A percentile compares a stretch with the other conserved stretches of the same genome.
Evolutionary conservation across 1,140 invertebrate species (phyloP).

Genomic region (Meloidogyne floridensis): DNA sequence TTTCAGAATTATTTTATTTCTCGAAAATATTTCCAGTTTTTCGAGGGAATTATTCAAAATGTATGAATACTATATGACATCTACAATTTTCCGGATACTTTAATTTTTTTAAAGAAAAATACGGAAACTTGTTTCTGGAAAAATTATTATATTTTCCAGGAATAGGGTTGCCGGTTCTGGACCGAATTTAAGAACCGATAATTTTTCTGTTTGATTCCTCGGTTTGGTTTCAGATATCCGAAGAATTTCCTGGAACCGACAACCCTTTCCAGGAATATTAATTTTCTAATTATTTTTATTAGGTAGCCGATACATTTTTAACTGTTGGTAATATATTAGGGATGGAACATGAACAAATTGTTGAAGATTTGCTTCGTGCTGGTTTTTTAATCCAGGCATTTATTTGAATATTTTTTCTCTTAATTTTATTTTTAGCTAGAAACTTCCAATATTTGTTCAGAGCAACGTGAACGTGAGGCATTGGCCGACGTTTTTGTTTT

Average conservation of each 20-base stretch:
- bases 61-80: no score
- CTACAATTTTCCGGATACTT: no score
- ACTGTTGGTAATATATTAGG: conserved; percentile 27
- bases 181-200: no score
- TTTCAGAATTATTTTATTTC: no score
- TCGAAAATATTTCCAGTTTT: no score
- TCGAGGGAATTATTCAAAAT: no score
- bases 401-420: not conserved
- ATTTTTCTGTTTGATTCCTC: no score
- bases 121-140: no score
- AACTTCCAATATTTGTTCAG: conserved; percentile 15
- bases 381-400: conserved; percentile 39
- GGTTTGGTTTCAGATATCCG: no score
- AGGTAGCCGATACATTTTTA: conserved; percentile 38
- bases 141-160: no score
- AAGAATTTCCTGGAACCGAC: not conserved
- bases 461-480: conserved; percentile 38
- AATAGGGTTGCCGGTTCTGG: no score
- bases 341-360: conserved; percentile 36
- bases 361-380: conserved; percentile 38
- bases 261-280: not conserved
- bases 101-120: no score
- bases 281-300: not conserved
- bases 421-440: conserved; percentile 32
- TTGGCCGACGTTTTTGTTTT: conserved; percentile 41